phyloP scores from a whole-genome alignment of 2,888 invertebrate genomes.

The Trichogramma dendrolimi region DNA sequence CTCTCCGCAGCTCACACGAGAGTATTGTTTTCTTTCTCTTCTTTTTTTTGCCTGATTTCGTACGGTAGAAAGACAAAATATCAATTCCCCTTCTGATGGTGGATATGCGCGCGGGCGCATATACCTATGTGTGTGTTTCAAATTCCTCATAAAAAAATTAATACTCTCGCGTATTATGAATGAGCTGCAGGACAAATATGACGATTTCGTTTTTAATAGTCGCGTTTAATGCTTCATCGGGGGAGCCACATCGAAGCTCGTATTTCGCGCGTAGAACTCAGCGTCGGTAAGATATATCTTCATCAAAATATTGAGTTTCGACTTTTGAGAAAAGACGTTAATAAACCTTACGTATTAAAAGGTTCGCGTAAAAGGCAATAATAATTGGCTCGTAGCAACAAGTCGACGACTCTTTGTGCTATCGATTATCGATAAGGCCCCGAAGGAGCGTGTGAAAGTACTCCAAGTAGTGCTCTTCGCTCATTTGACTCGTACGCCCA shows the following conservation, averaged over 20 bases:
- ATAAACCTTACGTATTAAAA: too few relatives aligned
- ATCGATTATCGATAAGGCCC: slow-evolving; percentile 12
- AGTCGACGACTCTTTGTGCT: not conserved
- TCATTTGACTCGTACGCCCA: slow-evolving; percentile 7
- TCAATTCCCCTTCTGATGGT: too few relatives aligned
- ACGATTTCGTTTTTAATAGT: not conserved
- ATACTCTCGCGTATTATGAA: not conserved
- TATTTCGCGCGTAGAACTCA: too few relatives aligned
- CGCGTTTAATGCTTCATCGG: not conserved
- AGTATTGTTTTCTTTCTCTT: slow-evolving; percentile 5
- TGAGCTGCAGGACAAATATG: not conserved
- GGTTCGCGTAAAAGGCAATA: too few relatives aligned
- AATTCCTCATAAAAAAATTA: not conserved
- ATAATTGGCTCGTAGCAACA: too few relatives aligned
- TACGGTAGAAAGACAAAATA: too few relatives aligned
- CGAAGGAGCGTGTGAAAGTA: slow-evolving; percentile 9
- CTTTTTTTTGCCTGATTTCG: slow-evolving; percentile 1
- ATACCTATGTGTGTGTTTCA: not conserved
- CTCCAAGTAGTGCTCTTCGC: slow-evolving; percentile 14
- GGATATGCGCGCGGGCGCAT: too few relatives aligned
- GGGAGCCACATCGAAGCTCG: too few relatives aligned
- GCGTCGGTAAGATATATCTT: too few relatives aligned
- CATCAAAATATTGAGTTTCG: too few relatives aligned
- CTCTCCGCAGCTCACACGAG: slow-evolving; percentile 4
- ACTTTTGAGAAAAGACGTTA: too few relatives aligned